Evolutionary conservation across 2,888 invertebrate genomes (phyloP), one percentile per base, ranked within the genome.

Genomic region (Chloromyia formosa): DNA sequence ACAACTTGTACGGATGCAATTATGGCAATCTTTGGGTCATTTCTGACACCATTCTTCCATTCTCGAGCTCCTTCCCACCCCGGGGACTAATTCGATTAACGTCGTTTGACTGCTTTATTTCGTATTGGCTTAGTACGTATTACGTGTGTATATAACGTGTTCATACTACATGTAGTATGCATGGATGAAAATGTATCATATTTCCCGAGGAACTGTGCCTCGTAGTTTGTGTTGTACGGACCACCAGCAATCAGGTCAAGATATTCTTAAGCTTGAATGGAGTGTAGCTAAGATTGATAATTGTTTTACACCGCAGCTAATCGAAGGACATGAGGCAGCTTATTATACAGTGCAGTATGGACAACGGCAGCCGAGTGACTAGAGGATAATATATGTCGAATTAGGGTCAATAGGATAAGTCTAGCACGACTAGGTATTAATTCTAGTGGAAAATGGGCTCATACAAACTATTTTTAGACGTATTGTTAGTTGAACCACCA

Each of bases 1-100:
- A 35, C 7, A 35, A 49, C 49, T 49, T 49, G 16, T 49, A 49
- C 16, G 49, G 49, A 49, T 49, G 49, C 49, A 49, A 49, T 49
- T 49, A 49, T 49, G 49, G 27, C 27, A 35, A 35, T 35, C 49
- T 49, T 49, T 49, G 2, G 5, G 12, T n/a, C 49, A 49, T n/a
- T 49, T 49, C 49, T 49, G 16, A 49, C 49, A 49, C 49, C 1
- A 12, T 49, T n/a, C 49, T 3, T 49, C 12, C 16, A 7, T 49
- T n/a, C 5, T 49, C 12, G 49, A 35, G 27, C 27, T 7, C 27
- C 49, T 7, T 10, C 49, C 16, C 49, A 49, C 49, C 14, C 49
- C 49, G 27, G 27, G 27, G 27, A 49, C 40, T 62, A 62, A 62
- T 62, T 62, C 62, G 62, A 62, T 62, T 62, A 62, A 16, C 16